phyloP scores from a whole-genome alignment of 2,888 invertebrate species.

The Cecidostiba fungosa region DNA sequence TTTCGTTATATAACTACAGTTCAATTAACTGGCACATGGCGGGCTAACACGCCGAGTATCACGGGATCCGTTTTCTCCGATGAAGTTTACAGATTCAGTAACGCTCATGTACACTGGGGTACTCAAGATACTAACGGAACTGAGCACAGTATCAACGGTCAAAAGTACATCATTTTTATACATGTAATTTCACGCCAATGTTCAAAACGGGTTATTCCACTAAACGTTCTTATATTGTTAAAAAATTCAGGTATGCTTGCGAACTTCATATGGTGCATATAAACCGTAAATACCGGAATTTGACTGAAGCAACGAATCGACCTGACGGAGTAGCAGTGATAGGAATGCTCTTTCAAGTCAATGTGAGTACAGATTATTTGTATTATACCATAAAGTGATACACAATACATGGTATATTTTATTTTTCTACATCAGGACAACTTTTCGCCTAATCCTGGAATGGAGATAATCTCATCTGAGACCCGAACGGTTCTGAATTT shows the following conservation, averaged over 20 bases:
- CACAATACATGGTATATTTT: neutral
- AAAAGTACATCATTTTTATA: constrained; percentile 39
- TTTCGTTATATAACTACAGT: neutral
- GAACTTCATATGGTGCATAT: constrained; percentile 42
- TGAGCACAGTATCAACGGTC: constrained; percentile 33
- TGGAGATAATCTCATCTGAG: neutral
- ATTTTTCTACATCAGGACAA: neutral
- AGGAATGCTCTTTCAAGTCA: neutral
- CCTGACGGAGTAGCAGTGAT: constrained; percentile 19
- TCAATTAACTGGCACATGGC: neutral
- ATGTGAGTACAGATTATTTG: neutral
- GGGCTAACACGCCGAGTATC: neutral
- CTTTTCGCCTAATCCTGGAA: neutral
- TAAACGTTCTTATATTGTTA: neutral
- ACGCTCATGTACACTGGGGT: constrained; percentile 42
- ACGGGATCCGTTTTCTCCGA: neutral
- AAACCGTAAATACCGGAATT: constrained; percentile 13
- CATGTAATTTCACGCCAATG: neutral
- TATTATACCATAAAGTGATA: neutral
- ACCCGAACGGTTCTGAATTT: neutral
- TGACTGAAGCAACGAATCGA: neutral
- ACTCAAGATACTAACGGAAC: constrained; percentile 30
- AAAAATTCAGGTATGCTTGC: constrained; percentile 12
- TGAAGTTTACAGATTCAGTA: neutral
- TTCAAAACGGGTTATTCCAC: neutral